A percentile compares a stretch with the other conserved stretches of the same genome.
These are phyloP conservation scores for Triplophysa tibetana DNA, from an alignment of 2,113 vertebrate species.

Conservation along the genomic window DNA sequence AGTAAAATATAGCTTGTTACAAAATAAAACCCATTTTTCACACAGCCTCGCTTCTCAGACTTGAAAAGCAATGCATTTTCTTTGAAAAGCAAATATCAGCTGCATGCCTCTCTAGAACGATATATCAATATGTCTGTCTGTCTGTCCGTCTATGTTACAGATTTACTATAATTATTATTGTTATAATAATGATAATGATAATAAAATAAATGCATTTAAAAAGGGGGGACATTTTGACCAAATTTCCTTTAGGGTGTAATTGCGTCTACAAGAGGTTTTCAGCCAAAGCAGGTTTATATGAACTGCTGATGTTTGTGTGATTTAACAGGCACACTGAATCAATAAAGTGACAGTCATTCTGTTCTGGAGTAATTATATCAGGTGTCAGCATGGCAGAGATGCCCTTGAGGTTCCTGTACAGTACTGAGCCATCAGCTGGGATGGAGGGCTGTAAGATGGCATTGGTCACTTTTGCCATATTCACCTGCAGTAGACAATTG, in stretches of 20 bases:
- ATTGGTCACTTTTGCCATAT: neutral
- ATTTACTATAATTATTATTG: too few relatives aligned
- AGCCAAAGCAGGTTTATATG: neutral
- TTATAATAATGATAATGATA: too few relatives aligned
- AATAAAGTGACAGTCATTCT: conserved; percentile 1
- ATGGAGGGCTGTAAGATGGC: conserved; percentile 7
- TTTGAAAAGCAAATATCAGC: neutral
- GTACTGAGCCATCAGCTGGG: neutral
- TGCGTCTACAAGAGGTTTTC: neutral
- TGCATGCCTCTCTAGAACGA: neutral
- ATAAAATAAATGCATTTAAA: too few relatives aligned
- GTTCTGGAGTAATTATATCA: conserved; percentile 26
- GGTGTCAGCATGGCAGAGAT: conserved; percentile 7
- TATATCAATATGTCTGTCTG: neutral
- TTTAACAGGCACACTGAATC: conserved; percentile 18
- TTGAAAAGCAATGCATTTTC: neutral
- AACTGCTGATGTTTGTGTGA: neutral
- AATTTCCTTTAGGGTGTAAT: neutral
- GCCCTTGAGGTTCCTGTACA: neutral
- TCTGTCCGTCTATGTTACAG: neutral
- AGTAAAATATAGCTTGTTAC: conserved; percentile 43
- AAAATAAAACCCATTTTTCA: conserved; percentile 11
- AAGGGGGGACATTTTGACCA: neutral
- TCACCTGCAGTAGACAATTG: neutral
- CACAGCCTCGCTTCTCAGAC: neutral